Conservation (phyloP, 1,140 invertebrate species). For the Caerostris darwini region DNA sequence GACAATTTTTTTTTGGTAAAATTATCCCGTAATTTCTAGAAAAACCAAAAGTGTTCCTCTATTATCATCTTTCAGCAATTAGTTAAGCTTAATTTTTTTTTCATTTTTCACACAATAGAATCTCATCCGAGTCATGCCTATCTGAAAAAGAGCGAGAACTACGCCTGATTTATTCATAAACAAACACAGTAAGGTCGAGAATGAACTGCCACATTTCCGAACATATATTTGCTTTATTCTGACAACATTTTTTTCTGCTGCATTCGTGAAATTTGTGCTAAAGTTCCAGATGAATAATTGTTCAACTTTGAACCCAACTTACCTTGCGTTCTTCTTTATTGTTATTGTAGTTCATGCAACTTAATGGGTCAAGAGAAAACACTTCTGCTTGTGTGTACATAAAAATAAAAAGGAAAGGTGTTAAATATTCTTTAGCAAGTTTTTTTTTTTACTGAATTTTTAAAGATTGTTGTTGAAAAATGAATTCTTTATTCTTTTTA, state of each 20-base stretch:
- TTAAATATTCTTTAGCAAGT: no score
- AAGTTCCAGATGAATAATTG: neutral
- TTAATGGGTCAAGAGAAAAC: no score
- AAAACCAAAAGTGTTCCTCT: neutral
- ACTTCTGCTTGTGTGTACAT: no score
- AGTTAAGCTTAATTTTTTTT: neutral
- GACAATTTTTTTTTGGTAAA: neutral
- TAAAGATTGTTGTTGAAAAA: no score
- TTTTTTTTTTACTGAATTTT: no score
- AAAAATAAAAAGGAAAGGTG: no score
- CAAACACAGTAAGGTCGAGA: neutral
- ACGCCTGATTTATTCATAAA: neutral
- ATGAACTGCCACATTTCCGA: neutral
- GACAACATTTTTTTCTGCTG: neutral
- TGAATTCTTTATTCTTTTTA: no score
- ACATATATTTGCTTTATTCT: neutral
- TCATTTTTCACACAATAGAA: neutral
- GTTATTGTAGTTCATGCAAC: no score
- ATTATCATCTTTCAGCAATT: neutral
- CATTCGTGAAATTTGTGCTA: neutral
- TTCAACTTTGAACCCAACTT: neutral
- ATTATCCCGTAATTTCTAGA: neutral
- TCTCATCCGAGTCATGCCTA: neutral
- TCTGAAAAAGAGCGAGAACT: neutral
- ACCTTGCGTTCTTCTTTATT: no score